Evolutionary conservation across 2,888 invertebrate species (phyloP).

Genomic region (Coecobrya sp.): DNA sequence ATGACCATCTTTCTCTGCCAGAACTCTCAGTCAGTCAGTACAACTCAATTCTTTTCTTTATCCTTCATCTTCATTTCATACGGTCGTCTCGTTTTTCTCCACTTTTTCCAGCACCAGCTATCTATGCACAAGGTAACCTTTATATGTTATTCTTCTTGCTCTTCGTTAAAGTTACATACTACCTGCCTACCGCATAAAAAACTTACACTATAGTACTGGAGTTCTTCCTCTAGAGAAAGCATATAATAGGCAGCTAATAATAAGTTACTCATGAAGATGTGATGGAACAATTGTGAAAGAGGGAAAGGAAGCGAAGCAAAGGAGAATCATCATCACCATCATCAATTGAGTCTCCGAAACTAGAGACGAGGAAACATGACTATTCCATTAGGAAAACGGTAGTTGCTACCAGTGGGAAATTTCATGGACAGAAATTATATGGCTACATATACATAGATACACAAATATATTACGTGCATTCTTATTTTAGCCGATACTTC

Average conservation of each 20-base stretch:
- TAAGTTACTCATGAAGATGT: slow-evolving; percentile 48
- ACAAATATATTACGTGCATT: background rate
- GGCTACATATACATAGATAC: slow-evolving; percentile 31
- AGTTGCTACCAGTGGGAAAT: slow-evolving; percentile 81
- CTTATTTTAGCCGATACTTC: background rate
- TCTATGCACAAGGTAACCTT: slow-evolving; percentile 2
- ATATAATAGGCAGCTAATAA: slow-evolving; percentile 22
- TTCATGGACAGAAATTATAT: slow-evolving; percentile 49
- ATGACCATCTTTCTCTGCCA: background rate
- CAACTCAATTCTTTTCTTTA: slow-evolving; percentile 72
- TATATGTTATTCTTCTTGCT: background rate
- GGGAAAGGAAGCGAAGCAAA: background rate
- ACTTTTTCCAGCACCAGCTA: slow-evolving; percentile 8
- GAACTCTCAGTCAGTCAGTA: slow-evolving; percentile 26
- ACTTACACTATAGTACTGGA: background rate
- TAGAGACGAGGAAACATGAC: slow-evolving; percentile 84
- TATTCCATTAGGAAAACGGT: slow-evolving; percentile 85
- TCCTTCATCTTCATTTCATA: slow-evolving; percentile 1
- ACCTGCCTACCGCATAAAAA: background rate
- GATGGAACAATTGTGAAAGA: slow-evolving; percentile 48
- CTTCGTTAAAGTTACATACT: slow-evolving; percentile 21
- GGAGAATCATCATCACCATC: slow-evolving; percentile 48
- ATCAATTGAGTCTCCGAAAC: slow-evolving; percentile 71
- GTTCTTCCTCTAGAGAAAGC: background rate
- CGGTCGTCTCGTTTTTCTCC: background rate